phyloP scores from a whole-genome alignment of 2,113 vertebrate species.

The Mellivora capensis region DNA sequence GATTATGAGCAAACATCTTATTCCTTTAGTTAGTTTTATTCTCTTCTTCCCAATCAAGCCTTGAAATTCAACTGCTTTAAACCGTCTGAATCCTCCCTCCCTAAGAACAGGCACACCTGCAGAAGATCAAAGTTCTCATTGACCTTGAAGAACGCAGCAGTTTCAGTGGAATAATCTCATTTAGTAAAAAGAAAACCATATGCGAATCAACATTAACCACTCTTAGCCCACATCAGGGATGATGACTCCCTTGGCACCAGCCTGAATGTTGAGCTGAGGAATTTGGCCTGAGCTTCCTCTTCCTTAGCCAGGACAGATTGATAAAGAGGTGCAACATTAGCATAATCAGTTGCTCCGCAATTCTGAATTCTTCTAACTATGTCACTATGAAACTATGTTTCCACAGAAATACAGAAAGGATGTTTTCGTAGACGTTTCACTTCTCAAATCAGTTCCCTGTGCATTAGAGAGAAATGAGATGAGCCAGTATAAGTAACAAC shows the following conservation, averaged over 20 bases:
- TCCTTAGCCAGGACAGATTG: slow-evolving; percentile 56
- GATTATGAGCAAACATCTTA: not conserved
- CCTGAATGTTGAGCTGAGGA: slow-evolving; percentile 57
- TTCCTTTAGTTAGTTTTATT: not conserved
- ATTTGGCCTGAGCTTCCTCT: slow-evolving; percentile 61
- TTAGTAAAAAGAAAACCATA: slow-evolving; percentile 75
- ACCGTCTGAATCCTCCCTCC: not conserved
- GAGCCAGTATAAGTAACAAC: not conserved
- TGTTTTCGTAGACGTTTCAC: not conserved
- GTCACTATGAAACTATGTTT: too few relatives aligned
- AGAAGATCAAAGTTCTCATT: slow-evolving; percentile 72
- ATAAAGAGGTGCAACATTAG: slow-evolving; percentile 61
- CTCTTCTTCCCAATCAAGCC: not conserved
- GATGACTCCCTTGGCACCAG: slow-evolving; percentile 61
- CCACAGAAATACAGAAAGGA: not conserved
- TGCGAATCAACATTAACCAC: slow-evolving; percentile 59
- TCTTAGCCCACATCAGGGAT: slow-evolving; percentile 65
- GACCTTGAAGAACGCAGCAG: slow-evolving; percentile 78
- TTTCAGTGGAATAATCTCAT: slow-evolving; percentile 73
- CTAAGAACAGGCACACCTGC: slow-evolving; percentile 71
- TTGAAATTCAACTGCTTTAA: not conserved
- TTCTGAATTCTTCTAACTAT: slow-evolving; percentile 44
- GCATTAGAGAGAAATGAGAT: not conserved
- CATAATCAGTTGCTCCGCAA: slow-evolving; percentile 37
- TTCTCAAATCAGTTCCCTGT: not conserved